Base-by-base conservation (phyloP, 2,113 vertebrate genomes). In the Turdus rufiventris region DNA sequence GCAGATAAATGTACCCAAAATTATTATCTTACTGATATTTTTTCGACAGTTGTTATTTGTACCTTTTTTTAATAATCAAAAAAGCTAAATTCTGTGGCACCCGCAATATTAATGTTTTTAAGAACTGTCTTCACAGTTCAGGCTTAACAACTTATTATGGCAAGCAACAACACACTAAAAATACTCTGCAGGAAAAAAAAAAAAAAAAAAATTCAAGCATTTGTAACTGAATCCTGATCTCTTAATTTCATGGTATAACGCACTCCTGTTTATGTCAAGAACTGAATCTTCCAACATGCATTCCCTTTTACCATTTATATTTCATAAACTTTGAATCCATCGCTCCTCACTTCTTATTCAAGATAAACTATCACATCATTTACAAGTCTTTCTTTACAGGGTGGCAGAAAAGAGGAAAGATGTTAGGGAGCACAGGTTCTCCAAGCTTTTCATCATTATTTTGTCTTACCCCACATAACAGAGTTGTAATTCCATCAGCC, bases 381-480 rank as follows among this genome's bases (percentile, higher is more conserved):
- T 76, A 48, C 17, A 84, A 57, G 38, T n/a, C 25, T 43, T 43
- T 62, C 56, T 85, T 83, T 38, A 61, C 40, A 3, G 13, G 10
- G 12, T 1, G 8, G 9, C 4, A 15, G 18, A 47, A 33, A 83
- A 54, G 24, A 9, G 43, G 24, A 71, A 60, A 6, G 14, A 8
- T 38, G 6, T 25, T 70, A 20, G 20, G 13, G 77, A 70, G 42
- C 18, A 77, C 31, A 88, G 13, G 12, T 42, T 50, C 17, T 86
- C 36, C 45, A 85, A 47, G 58, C 9, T 73, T 94, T 21, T 73
- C 31, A 51, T 56, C 34, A 66, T 50, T 68, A 54, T 15, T 80
- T 66, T n/a, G 15, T 23, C 68, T 73, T 50, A 84, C 56, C 51
- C 8, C 8, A 12, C 0, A 0, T 62, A 76, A 63, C 4, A 4